Base-by-base conservation (phyloP, 2,113 vertebrate species). In the Haemorhous mexicanus region DNA sequence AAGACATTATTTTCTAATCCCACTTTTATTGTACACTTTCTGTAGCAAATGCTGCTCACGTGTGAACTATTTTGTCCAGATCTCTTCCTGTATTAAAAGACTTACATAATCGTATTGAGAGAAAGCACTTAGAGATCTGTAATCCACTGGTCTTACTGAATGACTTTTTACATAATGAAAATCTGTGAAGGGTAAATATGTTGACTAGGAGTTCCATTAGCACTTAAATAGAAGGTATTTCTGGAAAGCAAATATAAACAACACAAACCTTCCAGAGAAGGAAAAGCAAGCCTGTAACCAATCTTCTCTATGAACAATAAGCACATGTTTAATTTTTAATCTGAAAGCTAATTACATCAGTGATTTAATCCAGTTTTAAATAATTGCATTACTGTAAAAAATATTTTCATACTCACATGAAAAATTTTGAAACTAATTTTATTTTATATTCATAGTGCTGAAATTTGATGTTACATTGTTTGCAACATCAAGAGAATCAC, bases 141-240 rank as follows among this genome's bases (percentile, higher is more conserved):
- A 97, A 97, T 98, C 95, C 95, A 95, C 46, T 53, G 75, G 59
- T 92, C 44, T 97, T 97, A 96, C 93, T 95, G 95, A 93, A 92
- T 89, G 95, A 97, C 96, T 97, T 97, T 97, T 97, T 97, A 97
- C 85, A 84, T 97, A 96, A 97, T 95, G 75, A 91, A 95, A 96
- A 97, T 97, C 94, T 96, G 95, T 94, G 91, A 98, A 97, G 96
- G 95, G 93, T 97, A 96, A 97, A 89, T 96, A 92, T 81, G 77
- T 94, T 94, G 83, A 86, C 77, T 43, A 62, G 82, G 74, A 93
- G 62, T 89, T 86, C 93, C 46, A 75, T 82, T 95, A 89, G 86
- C 88, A 94, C 91, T 95, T 94, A 76, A 83, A 90, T 66, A 78
- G 5, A 64, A 79, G 35, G 37, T 81, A 78, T 84, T 89, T 81